These are phyloP conservation scores for Cylloceria caligata DNA, from an alignment of 2,888 invertebrate species.

Conservation along the genomic window DNA sequence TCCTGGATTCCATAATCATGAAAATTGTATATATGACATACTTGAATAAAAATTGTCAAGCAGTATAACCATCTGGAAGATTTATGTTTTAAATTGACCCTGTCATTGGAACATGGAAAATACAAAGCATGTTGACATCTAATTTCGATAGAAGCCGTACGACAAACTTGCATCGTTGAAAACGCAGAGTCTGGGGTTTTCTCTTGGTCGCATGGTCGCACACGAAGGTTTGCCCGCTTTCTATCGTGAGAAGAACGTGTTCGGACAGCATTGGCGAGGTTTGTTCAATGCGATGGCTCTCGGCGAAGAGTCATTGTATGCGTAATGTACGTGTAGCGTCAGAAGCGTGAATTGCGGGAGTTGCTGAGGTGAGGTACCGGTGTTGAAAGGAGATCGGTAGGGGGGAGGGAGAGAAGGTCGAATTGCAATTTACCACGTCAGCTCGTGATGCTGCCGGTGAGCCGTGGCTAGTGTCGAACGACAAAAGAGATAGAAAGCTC, in stretches of 20 bases:
- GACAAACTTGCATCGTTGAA: constrained; percentile 21
- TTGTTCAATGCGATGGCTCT: constrained; percentile 20
- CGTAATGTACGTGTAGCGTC: constrained; percentile 65
- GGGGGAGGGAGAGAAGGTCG: constrained; percentile 57
- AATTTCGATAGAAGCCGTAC: background rate
- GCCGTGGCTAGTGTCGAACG: constrained; percentile 50
- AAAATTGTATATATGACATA: too few relatives aligned
- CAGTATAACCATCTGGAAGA: background rate
- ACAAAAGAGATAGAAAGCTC: constrained; percentile 53
- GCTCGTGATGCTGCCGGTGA: constrained; percentile 68
- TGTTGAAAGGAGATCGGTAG: too few relatives aligned
- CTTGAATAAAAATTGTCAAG: background rate
- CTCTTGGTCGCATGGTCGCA: constrained; percentile 30
- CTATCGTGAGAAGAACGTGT: constrained; percentile 55
- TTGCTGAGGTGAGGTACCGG: constrained; percentile 35
- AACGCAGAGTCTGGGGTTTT: constrained; percentile 24
- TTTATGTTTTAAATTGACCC: background rate
- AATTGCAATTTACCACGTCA: constrained; percentile 76
- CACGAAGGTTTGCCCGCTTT: constrained; percentile 36
- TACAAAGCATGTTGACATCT: background rate
- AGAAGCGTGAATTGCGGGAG: constrained; percentile 49
- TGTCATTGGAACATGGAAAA: background rate
- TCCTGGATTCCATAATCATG: too few relatives aligned
- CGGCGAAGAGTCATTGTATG: constrained; percentile 60
- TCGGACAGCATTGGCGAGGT: constrained; percentile 40